Conservation (phyloP, 2,888 invertebrate genomes). For the Drosophila glabriapex region DNA sequence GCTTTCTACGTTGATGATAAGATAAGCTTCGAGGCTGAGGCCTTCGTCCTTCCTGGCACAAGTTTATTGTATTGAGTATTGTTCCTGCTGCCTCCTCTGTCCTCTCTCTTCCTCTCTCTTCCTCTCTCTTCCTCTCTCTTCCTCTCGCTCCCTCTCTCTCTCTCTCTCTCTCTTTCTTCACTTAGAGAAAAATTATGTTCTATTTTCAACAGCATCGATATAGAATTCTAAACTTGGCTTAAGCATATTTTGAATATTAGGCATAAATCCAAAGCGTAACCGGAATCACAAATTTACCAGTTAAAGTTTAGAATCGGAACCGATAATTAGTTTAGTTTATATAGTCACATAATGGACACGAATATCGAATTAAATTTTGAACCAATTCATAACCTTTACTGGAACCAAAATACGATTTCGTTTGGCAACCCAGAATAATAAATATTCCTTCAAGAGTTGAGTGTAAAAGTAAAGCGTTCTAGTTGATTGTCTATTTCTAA, state of each 20-base stretch:
- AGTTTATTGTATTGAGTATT: conserved; percentile 52
- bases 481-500: not conserved
- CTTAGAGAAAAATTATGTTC: not conserved
- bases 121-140: not conserved
- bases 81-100: conserved; percentile 7
- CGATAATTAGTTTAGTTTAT: not conserved
- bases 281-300: not conserved
- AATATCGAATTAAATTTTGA: not conserved
- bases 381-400: not conserved
- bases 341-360: not conserved
- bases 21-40: conserved; percentile 62
- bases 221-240: not conserved
- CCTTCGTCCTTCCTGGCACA: conserved; percentile 39
- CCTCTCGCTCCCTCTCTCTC: not conserved
- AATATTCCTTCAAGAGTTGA: not conserved
- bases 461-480: not conserved
- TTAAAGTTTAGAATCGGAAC: not conserved
- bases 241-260: not conserved
- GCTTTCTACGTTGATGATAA: conserved; percentile 60
- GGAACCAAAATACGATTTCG: not conserved
- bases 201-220: not conserved
- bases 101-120: not conserved
- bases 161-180: not conserved
- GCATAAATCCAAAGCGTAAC: not conserved
- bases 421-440: not conserved